Conservation (phyloP, 92 coral and sea anemone species). For the Ricordea florida region DNA sequence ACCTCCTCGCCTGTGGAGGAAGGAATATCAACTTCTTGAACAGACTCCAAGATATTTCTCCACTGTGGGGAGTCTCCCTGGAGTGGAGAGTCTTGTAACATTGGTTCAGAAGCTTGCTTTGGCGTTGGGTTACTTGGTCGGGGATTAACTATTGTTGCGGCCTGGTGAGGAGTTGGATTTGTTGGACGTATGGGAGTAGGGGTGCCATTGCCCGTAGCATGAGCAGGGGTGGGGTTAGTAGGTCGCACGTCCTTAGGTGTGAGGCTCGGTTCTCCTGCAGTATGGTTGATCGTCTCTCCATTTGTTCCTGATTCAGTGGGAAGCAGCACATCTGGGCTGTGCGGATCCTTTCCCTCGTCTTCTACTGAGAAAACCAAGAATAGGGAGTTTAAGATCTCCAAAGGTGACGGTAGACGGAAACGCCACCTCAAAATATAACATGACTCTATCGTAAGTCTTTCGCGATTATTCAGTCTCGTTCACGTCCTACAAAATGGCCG, state of each 20-base stretch:
- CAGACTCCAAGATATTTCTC: slow-evolving; percentile 77
- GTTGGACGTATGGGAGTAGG: slow-evolving; percentile 91
- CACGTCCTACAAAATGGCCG: no score
- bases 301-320: background rate
- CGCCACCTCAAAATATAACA: no score
- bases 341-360: background rate
- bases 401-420: no score
- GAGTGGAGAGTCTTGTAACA: slow-evolving; percentile 55
- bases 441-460: no score
- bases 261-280: slow-evolving; percentile 41
- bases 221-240: slow-evolving; percentile 98
- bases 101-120: slow-evolving; percentile 53
- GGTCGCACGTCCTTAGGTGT: slow-evolving; percentile 92
- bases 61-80: slow-evolving; percentile 66
- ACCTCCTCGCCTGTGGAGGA: slow-evolving; percentile 36
- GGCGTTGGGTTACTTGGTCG: slow-evolving; percentile 93
- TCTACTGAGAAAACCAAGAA: background rate
- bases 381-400: no score
- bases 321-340: slow-evolving; percentile 7
- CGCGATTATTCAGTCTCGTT: no score
- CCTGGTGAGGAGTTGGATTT: slow-evolving; percentile 95
- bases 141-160: slow-evolving; percentile 62
- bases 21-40: slow-evolving; percentile 65
- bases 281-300: slow-evolving; percentile 23
- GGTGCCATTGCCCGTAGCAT: slow-evolving; percentile 90